Evolutionary conservation across 2,797 vertebrate species (phyloP).

Genomic region (Parotocinclus haroldoi): DNA sequence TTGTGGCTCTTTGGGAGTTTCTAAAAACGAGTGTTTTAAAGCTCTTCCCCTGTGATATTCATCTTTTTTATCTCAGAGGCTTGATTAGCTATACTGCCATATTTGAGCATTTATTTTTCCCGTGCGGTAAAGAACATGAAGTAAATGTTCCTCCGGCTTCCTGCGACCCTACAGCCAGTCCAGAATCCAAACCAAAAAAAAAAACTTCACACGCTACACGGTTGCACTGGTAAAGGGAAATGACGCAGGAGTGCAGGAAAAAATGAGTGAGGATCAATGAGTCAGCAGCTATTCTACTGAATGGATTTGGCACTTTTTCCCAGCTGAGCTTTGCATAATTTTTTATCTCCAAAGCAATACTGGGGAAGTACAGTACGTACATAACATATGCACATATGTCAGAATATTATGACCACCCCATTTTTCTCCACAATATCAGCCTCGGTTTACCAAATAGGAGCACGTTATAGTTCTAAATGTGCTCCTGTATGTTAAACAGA

Average conservation of each 20-base stretch:
- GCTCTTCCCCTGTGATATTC: conserved; percentile 7
- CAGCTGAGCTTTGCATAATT: conserved; percentile 18
- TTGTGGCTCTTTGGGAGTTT: background rate
- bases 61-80: conserved; percentile 8
- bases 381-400: no score
- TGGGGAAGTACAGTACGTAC: background rate
- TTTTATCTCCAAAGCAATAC: background rate
- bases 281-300: conserved; percentile 12
- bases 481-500: no score
- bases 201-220: conserved; percentile 46
- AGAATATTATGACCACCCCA: no score
- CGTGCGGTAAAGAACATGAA: background rate
- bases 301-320: conserved; percentile 8
- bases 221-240: conserved; percentile 52
- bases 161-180: conserved; percentile 56
- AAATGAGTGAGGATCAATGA: conserved; percentile 24
- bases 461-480: no score
- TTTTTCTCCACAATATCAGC: no score
- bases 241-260: conserved; percentile 55
- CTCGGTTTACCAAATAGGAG: no score
- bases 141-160: conserved; percentile 54
- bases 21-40: conserved; percentile 1
- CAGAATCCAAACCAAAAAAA: conserved; percentile 67
- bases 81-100: conserved; percentile 2
- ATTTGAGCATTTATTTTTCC: conserved; percentile 22